Conservation (phyloP, 2,113 vertebrate species). For the Xiphias gladius region DNA sequence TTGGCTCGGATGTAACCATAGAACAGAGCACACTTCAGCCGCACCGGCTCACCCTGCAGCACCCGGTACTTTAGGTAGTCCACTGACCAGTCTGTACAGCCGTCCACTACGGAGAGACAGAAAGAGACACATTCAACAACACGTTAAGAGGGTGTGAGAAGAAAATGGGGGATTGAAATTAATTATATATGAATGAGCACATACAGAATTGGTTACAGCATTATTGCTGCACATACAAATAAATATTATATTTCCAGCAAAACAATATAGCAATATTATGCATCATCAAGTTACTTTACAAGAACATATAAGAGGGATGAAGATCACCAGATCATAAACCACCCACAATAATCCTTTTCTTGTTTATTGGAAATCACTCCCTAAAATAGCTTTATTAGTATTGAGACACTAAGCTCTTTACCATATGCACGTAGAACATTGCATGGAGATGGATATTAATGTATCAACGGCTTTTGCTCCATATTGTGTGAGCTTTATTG, state of each 20-base stretch:
- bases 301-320: neutral
- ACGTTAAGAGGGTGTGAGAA: neutral
- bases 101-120: constrained; percentile 89
- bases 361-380: constrained; percentile 14
- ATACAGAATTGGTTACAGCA: neutral
- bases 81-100: constrained; percentile 98
- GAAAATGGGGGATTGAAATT: neutral
- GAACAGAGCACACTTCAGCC: constrained; percentile 98
- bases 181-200: neutral
- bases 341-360: constrained; percentile 20
- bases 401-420: constrained; percentile 25
- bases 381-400: constrained; percentile 24
- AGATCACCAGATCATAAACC: constrained; percentile 35
- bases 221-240: constrained; percentile 8
- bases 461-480: neutral
- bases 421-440: neutral
- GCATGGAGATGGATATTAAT: neutral
- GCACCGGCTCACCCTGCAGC: constrained; percentile 95
- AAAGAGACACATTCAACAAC: constrained; percentile 30
- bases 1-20: constrained; percentile 98
- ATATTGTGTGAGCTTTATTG: neutral
- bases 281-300: constrained; percentile 11
- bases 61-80: constrained; percentile 97
- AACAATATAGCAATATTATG: neutral
- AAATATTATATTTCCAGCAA: constrained; percentile 2